A percentile compares a stretch with the other conserved stretches of the same genome.
Conservation (phyloP, 2,797 vertebrate species). For the Diglossa cyanea region DNA sequence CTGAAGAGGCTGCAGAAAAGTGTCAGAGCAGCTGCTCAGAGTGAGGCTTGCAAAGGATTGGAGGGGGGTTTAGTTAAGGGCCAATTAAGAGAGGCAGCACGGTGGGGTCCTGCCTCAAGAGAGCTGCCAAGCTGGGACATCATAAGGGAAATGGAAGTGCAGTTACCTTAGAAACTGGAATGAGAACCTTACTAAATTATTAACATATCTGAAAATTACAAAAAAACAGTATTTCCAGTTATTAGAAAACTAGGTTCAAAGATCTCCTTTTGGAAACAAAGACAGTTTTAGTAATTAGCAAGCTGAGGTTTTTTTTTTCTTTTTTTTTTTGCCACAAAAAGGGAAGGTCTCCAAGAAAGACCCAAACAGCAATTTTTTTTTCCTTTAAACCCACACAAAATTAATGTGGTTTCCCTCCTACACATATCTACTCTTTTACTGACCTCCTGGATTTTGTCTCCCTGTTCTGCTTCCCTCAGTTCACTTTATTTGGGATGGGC, state of each 20-base stretch:
- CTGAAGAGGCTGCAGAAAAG: not conserved
- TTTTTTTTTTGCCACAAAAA: slow-evolving; percentile 81
- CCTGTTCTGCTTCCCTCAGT: not conserved
- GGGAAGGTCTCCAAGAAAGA: slow-evolving; percentile 79
- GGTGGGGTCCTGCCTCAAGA: not conserved
- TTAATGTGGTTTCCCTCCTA: not conserved
- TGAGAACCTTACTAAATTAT: slow-evolving; percentile 84
- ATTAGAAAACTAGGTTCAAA: slow-evolving; percentile 85
- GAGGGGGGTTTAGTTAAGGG: not conserved
- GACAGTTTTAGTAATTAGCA: slow-evolving; percentile 76
- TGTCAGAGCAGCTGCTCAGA: not conserved
- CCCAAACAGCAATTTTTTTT: slow-evolving; percentile 31
- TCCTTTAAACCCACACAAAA: not conserved
- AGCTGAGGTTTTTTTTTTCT: slow-evolving; percentile 74
- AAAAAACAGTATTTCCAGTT: slow-evolving; percentile 81
- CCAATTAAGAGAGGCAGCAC: not conserved
- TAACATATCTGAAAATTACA: slow-evolving; percentile 82
- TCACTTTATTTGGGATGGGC: not conserved
- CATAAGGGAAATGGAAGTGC: not conserved
- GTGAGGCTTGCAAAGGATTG: not conserved
- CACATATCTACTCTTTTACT: not conserved
- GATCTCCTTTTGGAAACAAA: slow-evolving; percentile 81
- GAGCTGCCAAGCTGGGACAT: not conserved
- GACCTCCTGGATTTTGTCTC: not conserved
- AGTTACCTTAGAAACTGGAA: not conserved